These are phyloP conservation scores for Belonocnema kinseyi DNA, from an alignment of 1,140 invertebrate species.

Conservation along the genomic window DNA sequence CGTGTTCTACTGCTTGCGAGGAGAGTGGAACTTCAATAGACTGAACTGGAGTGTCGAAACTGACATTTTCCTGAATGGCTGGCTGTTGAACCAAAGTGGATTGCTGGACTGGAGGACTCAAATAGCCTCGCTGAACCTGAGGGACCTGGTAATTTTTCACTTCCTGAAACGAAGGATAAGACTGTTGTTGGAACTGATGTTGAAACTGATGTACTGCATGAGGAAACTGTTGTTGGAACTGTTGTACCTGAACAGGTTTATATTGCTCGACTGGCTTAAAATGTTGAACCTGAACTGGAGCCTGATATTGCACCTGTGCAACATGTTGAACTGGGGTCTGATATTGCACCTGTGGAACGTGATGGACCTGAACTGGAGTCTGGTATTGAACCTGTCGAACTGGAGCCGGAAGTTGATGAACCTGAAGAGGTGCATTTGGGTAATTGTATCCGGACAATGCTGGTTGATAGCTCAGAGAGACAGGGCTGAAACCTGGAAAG, in stretches of 20 bases:
- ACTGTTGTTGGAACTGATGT: background rate
- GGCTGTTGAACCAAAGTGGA: background rate
- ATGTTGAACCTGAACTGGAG: constrained; percentile 34
- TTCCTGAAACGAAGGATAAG: no score
- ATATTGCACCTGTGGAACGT: constrained; percentile 3
- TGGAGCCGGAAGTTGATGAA: background rate
- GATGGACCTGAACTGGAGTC: constrained; percentile 13
- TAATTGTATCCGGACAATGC: constrained; percentile 7
- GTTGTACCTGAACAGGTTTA: background rate
- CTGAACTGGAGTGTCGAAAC: constrained; percentile 39
- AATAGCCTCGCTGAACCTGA: background rate
- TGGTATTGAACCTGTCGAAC: constrained; percentile 30
- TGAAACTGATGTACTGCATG: constrained; percentile 38
- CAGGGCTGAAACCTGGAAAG: no score
- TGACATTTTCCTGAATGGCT: constrained; percentile 2
- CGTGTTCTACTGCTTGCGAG: background rate
- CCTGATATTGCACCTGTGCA: background rate
- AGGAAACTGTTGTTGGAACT: constrained; percentile 14
- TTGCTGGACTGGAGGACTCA: background rate
- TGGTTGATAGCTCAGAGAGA: background rate
- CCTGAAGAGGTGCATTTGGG: constrained; percentile 2
- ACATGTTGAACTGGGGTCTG: constrained; percentile 17
- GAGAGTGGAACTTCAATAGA: constrained; percentile 39
- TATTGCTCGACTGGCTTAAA: background rate
- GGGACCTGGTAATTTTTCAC: background rate